Conservation (phyloP, 2,888 invertebrate species). For the Helicoverpa assulta region DNA sequence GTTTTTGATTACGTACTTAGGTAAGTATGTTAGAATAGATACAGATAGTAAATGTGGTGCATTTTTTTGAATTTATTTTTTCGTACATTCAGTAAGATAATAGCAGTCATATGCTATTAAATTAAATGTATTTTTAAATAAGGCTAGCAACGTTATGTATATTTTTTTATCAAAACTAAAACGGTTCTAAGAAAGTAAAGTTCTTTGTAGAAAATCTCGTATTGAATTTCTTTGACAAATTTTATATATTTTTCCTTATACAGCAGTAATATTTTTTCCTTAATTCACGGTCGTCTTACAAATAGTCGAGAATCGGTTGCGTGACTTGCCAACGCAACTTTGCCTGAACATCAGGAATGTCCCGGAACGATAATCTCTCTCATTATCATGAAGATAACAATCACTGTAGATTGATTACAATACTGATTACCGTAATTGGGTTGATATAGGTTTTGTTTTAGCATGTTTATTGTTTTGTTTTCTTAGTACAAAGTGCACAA, state of each 20-base stretch:
- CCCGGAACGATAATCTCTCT: slow-evolving; percentile 28
- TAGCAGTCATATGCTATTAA: too few species aligned
- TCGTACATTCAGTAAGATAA: too few species aligned
- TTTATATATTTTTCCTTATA: neutral
- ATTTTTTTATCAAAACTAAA: too few species aligned
- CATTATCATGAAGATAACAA: slow-evolving; percentile 33
- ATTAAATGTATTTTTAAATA: too few species aligned
- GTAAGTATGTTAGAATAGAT: too few species aligned
- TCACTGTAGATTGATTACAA: slow-evolving; percentile 29
- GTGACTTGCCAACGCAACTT: slow-evolving; percentile 31
- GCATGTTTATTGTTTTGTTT: neutral
- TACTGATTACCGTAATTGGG: slow-evolving; percentile 27
- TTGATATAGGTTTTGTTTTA: neutral
- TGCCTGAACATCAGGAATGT: slow-evolving; percentile 42
- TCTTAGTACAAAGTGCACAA: neutral
- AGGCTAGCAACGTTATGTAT: too few species aligned
- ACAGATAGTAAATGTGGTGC: too few species aligned
- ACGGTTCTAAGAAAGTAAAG: too few species aligned
- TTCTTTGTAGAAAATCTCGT: too few species aligned
- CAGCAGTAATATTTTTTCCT: neutral
- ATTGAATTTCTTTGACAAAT: too few species aligned
- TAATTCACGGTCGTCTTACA: slow-evolving; percentile 2
- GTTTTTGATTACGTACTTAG: too few species aligned
- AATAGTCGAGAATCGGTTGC: slow-evolving; percentile 27
- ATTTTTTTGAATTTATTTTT: too few species aligned